phyloP scores from a whole-genome alignment of 2,797 vertebrate genomes.

The Myiotriccus ornatus region DNA sequence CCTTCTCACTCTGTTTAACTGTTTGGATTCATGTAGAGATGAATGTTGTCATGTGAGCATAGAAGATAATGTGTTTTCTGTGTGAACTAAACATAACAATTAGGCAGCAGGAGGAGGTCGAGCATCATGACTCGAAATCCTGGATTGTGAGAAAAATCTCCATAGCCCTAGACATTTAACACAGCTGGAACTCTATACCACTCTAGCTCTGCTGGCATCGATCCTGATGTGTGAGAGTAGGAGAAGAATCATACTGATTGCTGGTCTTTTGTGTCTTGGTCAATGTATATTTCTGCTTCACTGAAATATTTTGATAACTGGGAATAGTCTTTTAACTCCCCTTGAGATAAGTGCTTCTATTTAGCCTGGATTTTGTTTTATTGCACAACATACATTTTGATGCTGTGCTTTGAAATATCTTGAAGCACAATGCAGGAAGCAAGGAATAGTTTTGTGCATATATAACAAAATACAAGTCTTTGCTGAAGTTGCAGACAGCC shows the following conservation, averaged over 20 bases:
- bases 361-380: neutral
- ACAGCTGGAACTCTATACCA: neutral
- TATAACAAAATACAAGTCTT: neutral
- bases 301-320: neutral
- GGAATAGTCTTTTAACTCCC: neutral
- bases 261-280: neutral
- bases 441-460: neutral
- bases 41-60: neutral
- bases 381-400: fast-evolving
- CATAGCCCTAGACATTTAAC: neutral
- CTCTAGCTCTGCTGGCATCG: neutral
- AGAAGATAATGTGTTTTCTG: neutral
- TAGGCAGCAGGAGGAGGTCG: neutral
- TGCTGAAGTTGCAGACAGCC: neutral
- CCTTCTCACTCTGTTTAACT: neutral
- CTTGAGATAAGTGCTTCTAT: neutral
- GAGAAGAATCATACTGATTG: neutral
- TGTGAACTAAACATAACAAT: neutral
- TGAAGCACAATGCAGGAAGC: neutral
- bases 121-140: neutral
- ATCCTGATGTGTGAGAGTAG: neutral
- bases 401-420: neutral
- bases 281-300: neutral
- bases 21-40: neutral
- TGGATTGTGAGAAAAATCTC: neutral